phyloP scores from a whole-genome alignment of 2,113 vertebrate species.

The Pluvianellus socialis region DNA sequence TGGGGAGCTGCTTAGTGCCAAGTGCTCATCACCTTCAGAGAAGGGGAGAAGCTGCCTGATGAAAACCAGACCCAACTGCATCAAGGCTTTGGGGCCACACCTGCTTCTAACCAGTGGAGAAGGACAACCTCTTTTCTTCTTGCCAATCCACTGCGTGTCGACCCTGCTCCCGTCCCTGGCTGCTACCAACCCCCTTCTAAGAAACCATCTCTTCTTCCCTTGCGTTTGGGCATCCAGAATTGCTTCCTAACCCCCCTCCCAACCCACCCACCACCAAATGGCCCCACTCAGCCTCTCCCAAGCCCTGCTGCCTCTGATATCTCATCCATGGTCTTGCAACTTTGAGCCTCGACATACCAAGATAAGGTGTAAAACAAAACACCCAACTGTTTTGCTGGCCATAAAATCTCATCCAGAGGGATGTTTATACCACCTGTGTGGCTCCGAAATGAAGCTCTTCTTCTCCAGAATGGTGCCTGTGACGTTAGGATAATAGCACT shows the following conservation, averaged over 20 bases:
- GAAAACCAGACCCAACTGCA: not conserved
- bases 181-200: not conserved
- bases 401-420: not conserved
- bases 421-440: not conserved
- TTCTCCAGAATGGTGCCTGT: not conserved
- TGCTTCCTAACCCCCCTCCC: not conserved
- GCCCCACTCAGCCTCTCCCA: not conserved
- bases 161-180: not conserved
- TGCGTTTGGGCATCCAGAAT: not conserved
- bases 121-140: not conserved
- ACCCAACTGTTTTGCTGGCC: not conserved
- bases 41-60: not conserved
- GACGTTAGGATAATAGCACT: not conserved
- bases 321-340: not conserved
- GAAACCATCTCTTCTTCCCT: not conserved
- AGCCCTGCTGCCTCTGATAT: fast-evolving
- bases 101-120: not conserved
- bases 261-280: not conserved
- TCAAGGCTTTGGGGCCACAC: not conserved
- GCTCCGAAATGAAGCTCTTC: not conserved
- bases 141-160: not conserved
- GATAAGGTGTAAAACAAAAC: not conserved
- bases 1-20: not conserved
- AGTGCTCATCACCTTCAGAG: not conserved
- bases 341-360: fast-evolving